phyloP scores from a whole-genome alignment of 2,888 invertebrate species.

The Antheraea yamamai region DNA sequence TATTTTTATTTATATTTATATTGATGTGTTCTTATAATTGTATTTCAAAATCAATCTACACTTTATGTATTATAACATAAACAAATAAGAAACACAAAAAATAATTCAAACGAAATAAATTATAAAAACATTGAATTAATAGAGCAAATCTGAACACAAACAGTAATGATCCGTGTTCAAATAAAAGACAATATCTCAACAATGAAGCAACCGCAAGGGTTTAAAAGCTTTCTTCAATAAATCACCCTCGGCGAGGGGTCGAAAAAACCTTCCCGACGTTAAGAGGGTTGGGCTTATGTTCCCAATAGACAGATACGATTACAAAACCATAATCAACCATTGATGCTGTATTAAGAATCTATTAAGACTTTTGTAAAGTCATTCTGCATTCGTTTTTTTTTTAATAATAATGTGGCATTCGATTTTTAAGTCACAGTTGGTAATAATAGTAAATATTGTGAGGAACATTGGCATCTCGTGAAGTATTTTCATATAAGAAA shows the following conservation, averaged over 20 bases:
- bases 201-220: conserved; percentile 66
- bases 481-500: neutral
- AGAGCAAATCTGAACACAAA: conserved; percentile 52
- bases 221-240: conserved; percentile 80
- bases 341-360: conserved; percentile 60
- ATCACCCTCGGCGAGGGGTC: conserved; percentile 54
- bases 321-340: conserved; percentile 47
- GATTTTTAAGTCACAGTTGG: neutral
- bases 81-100: neutral
- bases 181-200: conserved; percentile 54
- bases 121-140: conserved; percentile 54
- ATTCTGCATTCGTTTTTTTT: conserved; percentile 32
- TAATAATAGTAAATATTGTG: neutral
- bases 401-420: conserved; percentile 23
- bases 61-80: neutral
- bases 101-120: conserved; percentile 11
- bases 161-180: conserved; percentile 59
- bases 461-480: neutral
- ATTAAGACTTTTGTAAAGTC: conserved; percentile 60
- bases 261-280: conserved; percentile 32
- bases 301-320: conserved; percentile 67
- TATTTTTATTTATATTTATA: no score
- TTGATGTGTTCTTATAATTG: no score
- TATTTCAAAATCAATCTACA: neutral
- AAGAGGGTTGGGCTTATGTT: conserved; percentile 27